phyloP scores from a whole-genome alignment of 2,113 vertebrate species.

The Brachionichthys hirsutus region DNA sequence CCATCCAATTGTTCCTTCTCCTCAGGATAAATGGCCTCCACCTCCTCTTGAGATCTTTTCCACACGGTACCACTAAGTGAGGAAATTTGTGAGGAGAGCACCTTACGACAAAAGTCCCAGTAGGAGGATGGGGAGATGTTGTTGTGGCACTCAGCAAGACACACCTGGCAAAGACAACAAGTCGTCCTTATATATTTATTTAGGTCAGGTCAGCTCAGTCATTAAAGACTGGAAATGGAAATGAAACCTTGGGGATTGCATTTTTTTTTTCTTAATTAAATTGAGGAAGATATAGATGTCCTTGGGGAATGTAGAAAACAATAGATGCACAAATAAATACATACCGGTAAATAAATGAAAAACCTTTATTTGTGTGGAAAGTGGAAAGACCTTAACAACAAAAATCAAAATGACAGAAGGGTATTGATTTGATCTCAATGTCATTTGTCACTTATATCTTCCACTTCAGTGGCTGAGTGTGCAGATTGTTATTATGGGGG shows the following conservation, averaged over 20 bases:
- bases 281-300: not conserved
- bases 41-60: constrained; percentile 76
- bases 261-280: not conserved
- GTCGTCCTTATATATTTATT: not conserved
- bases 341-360: too few relatives aligned
- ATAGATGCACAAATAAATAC: too few relatives aligned
- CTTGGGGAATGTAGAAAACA: not conserved
- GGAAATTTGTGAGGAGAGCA: constrained; percentile 43
- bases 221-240: too few relatives aligned
- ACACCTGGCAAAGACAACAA: constrained; percentile 76
- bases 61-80: constrained; percentile 45
- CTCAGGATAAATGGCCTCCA: constrained; percentile 68
- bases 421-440: constrained; percentile 13
- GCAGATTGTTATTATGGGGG: not conserved
- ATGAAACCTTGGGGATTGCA: too few relatives aligned
- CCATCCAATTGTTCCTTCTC: constrained; percentile 57
- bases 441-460: not conserved
- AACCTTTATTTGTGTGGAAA: not conserved
- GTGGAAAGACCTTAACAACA: constrained; percentile 13
- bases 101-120: constrained; percentile 82
- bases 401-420: constrained; percentile 20
- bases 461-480: not conserved
- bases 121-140: constrained; percentile 73
- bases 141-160: constrained; percentile 86
- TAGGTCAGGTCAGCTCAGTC: too few relatives aligned